Evolutionary conservation across 2,797 vertebrate species (phyloP).

Genomic region (Merluccius polli): DNA sequence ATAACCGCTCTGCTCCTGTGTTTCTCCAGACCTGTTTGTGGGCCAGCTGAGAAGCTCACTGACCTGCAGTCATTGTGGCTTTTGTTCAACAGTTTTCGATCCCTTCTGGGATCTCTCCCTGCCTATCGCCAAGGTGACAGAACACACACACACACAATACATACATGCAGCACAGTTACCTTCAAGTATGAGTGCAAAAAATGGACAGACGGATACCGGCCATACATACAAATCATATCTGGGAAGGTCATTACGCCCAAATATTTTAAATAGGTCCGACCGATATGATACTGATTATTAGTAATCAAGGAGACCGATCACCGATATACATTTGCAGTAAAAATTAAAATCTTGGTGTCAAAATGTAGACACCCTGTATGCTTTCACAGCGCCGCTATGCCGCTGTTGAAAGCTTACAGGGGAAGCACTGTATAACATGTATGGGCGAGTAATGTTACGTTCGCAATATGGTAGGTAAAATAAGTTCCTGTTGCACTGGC

Average conservation of each 20-base stretch:
- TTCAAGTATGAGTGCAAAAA: neutral
- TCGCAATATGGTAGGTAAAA: too few relatives aligned
- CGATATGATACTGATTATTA: too few relatives aligned
- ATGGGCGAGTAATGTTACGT: too few relatives aligned
- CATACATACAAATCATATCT: conserved; percentile 1
- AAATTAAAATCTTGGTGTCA: too few relatives aligned
- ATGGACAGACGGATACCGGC: neutral
- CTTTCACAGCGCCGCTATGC: too few relatives aligned
- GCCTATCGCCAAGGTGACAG: conserved; percentile 87
- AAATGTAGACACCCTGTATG: too few relatives aligned
- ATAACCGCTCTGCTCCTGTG: neutral
- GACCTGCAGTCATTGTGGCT: conserved; percentile 89
- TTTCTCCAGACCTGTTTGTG: conserved; percentile 84
- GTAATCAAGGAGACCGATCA: too few relatives aligned
- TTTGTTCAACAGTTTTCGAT: conserved; percentile 94
- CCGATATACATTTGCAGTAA: too few relatives aligned
- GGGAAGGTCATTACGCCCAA: neutral
- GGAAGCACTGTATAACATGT: too few relatives aligned
- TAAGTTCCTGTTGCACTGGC: too few relatives aligned
- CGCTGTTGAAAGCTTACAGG: too few relatives aligned
- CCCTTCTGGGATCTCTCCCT: conserved; percentile 98
- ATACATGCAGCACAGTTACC: neutral
- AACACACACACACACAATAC: conserved; percentile 16
- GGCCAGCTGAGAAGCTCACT: conserved; percentile 95
- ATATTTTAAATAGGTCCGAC: too few relatives aligned